These are phyloP conservation scores for Bombus ignitus DNA, from an alignment of 1,140 invertebrate genomes.

Conservation along the genomic window DNA sequence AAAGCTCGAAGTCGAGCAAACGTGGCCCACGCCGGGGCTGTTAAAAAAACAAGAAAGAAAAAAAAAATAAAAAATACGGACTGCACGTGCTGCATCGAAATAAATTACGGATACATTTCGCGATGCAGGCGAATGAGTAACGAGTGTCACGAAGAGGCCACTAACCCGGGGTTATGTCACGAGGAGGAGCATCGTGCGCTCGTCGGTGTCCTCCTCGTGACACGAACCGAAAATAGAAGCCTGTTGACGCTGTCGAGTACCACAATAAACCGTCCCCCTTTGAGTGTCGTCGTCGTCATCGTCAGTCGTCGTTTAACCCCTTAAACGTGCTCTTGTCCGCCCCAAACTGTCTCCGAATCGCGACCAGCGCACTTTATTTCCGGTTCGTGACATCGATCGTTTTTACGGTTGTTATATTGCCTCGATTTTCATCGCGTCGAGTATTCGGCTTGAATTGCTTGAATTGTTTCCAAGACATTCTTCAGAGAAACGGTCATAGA, in stretches of 20 bases:
- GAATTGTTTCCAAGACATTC: background rate
- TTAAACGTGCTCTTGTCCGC: background rate
- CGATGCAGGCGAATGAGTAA: conserved; percentile 52
- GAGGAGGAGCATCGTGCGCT: conserved; percentile 29
- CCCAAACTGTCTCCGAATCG: background rate
- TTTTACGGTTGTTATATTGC: background rate
- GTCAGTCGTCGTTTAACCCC: conserved; percentile 46
- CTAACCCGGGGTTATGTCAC: conserved; percentile 66
- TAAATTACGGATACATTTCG: conserved; percentile 16
- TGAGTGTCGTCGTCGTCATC: background rate
- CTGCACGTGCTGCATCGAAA: conserved; percentile 18
- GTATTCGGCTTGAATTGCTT: background rate
- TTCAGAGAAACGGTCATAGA: background rate
- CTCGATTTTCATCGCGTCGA: too few species aligned
- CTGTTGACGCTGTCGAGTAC: conserved; percentile 50
- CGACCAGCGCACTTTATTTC: background rate
- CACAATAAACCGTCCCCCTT: conserved; percentile 60
- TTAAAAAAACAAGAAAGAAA: too few species aligned
- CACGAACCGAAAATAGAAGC: conserved; percentile 56
- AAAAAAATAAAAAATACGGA: background rate
- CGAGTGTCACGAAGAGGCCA: conserved; percentile 63
- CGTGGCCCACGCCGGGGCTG: too few species aligned
- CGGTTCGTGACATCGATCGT: conserved; percentile 7
- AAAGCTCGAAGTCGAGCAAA: background rate
- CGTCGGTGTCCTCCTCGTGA: conserved; percentile 36